phyloP scores from a whole-genome alignment of 2,888 invertebrate species.

The Hydraecia micacea region DNA sequence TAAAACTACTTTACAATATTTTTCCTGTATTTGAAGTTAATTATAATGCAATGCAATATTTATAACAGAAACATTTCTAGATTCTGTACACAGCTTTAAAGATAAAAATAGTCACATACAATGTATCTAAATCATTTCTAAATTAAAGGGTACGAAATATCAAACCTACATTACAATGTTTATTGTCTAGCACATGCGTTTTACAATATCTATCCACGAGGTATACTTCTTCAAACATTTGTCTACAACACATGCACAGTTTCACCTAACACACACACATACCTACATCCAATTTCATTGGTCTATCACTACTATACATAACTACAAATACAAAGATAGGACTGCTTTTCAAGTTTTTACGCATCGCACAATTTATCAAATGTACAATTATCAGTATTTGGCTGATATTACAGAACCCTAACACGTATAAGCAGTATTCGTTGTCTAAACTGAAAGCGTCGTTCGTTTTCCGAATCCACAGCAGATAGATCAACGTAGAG shows the following conservation, averaged over 20 bases:
- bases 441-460: slow-evolving; percentile 70
- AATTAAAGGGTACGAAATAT: slow-evolving; percentile 46
- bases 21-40: neutral
- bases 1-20: slow-evolving; percentile 40
- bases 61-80: slow-evolving; percentile 21
- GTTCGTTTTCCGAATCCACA: slow-evolving; percentile 75
- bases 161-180: slow-evolving; percentile 56
- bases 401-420: slow-evolving; percentile 58
- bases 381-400: slow-evolving; percentile 57
- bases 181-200: slow-evolving; percentile 70
- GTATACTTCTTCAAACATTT: slow-evolving; percentile 66
- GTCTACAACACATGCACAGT: slow-evolving; percentile 84
- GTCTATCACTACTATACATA: slow-evolving; percentile 80
- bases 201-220: slow-evolving; percentile 72
- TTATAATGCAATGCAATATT: neutral
- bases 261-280: slow-evolving; percentile 83
- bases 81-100: slow-evolving; percentile 46
- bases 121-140: slow-evolving; percentile 49
- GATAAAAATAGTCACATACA: slow-evolving; percentile 41
- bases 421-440: slow-evolving; percentile 62
- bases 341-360: slow-evolving; percentile 75
- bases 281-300: slow-evolving; percentile 76
- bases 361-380: slow-evolving; percentile 69
- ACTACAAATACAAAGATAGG: slow-evolving; percentile 73
- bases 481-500: slow-evolving; percentile 74